Percentiles rank a stretch among this genome's conserved stretches.
Conservation (phyloP, 2,888 invertebrate genomes). For the Embidobia sp. region DNA sequence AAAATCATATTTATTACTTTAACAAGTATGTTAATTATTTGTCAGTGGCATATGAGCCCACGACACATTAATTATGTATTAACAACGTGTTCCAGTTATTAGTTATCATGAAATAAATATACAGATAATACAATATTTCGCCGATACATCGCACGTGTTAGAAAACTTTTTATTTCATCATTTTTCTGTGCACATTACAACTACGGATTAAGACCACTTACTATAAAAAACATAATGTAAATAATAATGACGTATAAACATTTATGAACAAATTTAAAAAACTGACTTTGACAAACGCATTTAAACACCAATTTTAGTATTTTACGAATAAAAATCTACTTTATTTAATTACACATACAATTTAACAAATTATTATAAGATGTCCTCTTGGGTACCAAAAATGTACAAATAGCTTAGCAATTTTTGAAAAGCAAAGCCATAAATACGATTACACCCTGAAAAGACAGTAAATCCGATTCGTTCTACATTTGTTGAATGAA, state of each 20-base stretch:
- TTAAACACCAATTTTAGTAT: no score
- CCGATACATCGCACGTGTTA: slow-evolving; percentile 16
- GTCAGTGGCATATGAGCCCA: slow-evolving; percentile 15
- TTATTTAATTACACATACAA: no score
- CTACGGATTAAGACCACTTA: not conserved
- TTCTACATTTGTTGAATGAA: slow-evolving; percentile 43
- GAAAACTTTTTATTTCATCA: not conserved
- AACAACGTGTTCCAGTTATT: slow-evolving; percentile 47
- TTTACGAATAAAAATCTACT: no score
- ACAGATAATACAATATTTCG: slow-evolving; percentile 24
- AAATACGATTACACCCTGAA: slow-evolving; percentile 13
- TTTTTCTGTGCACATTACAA: not conserved
- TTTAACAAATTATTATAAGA: no score
- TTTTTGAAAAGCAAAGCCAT: slow-evolving; percentile 8
- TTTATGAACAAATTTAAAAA: no score
- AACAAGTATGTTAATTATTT: slow-evolving; percentile 46
- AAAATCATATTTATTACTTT: slow-evolving; percentile 26
- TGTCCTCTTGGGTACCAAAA: no score
- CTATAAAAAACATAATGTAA: no score
- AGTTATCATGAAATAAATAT: slow-evolving; percentile 36
- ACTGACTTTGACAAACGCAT: no score
- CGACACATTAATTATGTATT: slow-evolving; percentile 46
- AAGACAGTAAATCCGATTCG: slow-evolving; percentile 46
- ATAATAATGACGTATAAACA: no score
- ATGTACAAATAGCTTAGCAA: no score